Conservation (phyloP, 2,113 vertebrate species). For the Nannobrachium achirus region DNA sequence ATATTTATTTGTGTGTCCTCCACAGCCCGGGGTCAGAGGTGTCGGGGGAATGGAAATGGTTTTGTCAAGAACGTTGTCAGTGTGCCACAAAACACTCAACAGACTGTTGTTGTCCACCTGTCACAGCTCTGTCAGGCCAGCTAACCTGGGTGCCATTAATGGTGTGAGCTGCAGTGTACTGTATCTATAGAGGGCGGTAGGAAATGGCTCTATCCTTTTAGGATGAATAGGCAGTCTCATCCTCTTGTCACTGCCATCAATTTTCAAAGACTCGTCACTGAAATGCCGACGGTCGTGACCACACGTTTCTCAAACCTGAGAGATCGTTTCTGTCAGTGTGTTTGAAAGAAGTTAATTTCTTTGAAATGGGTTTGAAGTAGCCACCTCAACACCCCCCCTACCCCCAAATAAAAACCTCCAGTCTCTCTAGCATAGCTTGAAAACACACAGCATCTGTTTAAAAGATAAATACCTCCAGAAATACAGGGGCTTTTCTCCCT, state of each 20-base stretch:
- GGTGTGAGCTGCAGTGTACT: slow-evolving; percentile 5
- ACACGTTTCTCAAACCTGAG: not conserved
- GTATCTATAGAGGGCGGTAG: not conserved
- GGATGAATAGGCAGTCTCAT: slow-evolving; percentile 3
- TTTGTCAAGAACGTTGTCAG: slow-evolving; percentile 68
- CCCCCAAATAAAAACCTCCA: too few relatives aligned
- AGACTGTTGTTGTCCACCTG: slow-evolving; percentile 58
- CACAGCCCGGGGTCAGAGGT: slow-evolving; percentile 47
- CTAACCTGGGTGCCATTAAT: slow-evolving; percentile 40
- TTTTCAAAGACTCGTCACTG: not conserved
- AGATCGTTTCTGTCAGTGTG: not conserved
- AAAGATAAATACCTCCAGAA: slow-evolving; percentile 70
- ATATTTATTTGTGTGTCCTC: slow-evolving; percentile 62
- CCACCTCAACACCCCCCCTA: too few relatives aligned
- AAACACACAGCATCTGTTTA: slow-evolving; percentile 56
- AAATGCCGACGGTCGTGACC: not conserved
- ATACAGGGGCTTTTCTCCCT: slow-evolving; percentile 54
- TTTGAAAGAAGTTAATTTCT: not conserved
- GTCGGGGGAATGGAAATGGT: slow-evolving; percentile 60
- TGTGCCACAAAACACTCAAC: slow-evolving; percentile 47
- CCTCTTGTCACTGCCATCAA: not conserved
- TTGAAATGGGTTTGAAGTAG: not conserved
- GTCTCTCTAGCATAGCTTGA: slow-evolving; percentile 51
- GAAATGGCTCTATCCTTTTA: slow-evolving; percentile 28
- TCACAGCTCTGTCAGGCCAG: slow-evolving; percentile 55